Conservation (phyloP, 2,113 vertebrate genomes). For the Cercopithecus mona region DNA sequence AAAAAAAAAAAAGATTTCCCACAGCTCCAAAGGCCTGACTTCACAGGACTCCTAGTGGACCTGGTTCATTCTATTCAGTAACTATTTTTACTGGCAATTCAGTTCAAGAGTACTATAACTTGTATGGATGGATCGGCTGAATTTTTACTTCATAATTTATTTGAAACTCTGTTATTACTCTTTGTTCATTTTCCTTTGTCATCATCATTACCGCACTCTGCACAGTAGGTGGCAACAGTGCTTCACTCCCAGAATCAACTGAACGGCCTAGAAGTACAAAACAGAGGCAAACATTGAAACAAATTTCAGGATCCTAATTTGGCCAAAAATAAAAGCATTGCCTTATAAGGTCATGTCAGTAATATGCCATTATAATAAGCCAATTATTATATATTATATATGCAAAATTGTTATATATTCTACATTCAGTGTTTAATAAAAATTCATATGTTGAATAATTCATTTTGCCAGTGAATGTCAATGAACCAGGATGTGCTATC, state of each 20-base stretch:
- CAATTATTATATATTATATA: not conserved
- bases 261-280: not conserved
- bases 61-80: not conserved
- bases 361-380: not conserved
- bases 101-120: not conserved
- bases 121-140: not conserved
- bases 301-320: not conserved
- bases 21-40: not conserved
- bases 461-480: constrained; percentile 36
- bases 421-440: not conserved
- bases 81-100: not conserved
- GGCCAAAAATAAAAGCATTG: constrained; percentile 25
- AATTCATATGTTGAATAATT: constrained; percentile 8
- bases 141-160: constrained; percentile 11
- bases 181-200: constrained; percentile 14
- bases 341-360: not conserved
- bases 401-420: not conserved
- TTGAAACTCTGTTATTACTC: not conserved
- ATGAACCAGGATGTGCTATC: not conserved
- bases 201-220: not conserved
- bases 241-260: not conserved
- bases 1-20: too few relatives aligned
- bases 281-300: not conserved
- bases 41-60: not conserved
- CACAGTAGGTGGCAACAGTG: constrained; percentile 63